Evolutionary conservation across 2,113 vertebrate species (phyloP).

Genomic region (Megaceryle torquata): DNA sequence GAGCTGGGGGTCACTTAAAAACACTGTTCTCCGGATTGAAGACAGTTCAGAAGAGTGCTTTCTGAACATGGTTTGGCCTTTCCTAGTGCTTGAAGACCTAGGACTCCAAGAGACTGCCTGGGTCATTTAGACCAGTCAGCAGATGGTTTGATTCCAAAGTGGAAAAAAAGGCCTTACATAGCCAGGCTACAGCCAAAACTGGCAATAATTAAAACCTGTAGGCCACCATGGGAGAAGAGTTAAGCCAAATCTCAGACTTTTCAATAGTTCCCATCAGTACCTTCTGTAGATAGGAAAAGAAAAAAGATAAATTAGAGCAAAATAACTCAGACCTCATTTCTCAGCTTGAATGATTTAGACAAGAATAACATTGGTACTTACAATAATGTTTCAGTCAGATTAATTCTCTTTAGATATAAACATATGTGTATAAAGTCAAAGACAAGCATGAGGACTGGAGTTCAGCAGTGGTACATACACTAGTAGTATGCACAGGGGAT

Average conservation of each 20-base stretch:
- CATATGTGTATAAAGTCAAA: neutral
- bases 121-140: neutral
- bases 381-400: neutral
- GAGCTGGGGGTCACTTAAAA: neutral
- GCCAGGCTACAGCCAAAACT: neutral
- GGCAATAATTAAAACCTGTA: neutral
- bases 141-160: neutral
- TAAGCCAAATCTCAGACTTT: neutral
- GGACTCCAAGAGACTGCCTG: neutral
- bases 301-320: neutral
- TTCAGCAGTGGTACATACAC: neutral
- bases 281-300: neutral
- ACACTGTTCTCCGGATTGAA: fast-evolving
- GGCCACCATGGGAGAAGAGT: neutral
- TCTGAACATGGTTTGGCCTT: neutral
- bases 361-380: neutral
- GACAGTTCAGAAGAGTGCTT: neutral
- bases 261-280: neutral
- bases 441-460: neutral
- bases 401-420: neutral
- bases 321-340: neutral
- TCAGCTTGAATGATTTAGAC: neutral
- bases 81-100: neutral
- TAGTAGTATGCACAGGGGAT: neutral
- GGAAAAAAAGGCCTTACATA: neutral